Evolutionary conservation across 2,797 vertebrate species (phyloP), one percentile per base, ranked within the genome.

Genomic region (Phoeniculus purpureus): DNA sequence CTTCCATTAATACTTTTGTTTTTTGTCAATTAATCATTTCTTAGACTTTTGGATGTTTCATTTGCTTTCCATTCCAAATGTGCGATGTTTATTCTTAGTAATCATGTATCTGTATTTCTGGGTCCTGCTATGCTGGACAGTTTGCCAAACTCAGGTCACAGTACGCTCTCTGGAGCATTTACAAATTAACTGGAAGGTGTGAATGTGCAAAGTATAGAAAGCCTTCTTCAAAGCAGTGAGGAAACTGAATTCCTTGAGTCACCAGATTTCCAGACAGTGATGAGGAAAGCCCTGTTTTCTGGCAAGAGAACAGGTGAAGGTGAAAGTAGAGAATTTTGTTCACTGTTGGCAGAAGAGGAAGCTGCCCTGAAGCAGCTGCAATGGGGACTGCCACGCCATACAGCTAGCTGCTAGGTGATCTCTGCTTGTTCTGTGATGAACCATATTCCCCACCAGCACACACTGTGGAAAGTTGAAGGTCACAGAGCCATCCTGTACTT

Each of bases 51-150:
- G 77, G 62, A 52, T 77, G 52, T 78, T 91, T 92, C 9, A 18
- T 85, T 87, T 34, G 7, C 43, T 81, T 88, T 92, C 74, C 32
- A 67, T 81, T 84, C 78, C 45, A 86, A 88, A 81, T 58, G 27
- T 70, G 59, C 70, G 47, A 9, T 51, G 4, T 64, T 85, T 67
- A 29, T 77, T 58, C 74, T 81, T 88, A 76, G 72, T 48, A 70
- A 31, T 54, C 15, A 17, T 47, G 21, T 70, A 25, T 75, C 68
- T 87, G 52, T 89, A 48, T 67, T 73, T 27, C 61, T 68, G 58
- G 15, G 19, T 51, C 55, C 13, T 0, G 5, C 55, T 75, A n/a
- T 76, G 62, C 71, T 84, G 70, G 37, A 54, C 68, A 31, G 18
- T 52, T 6, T 61, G 66, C 22, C 47, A 85, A 52, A 76, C 29